Conservation (phyloP, 1,140 invertebrate species). For the Drosophila yakuba region DNA sequence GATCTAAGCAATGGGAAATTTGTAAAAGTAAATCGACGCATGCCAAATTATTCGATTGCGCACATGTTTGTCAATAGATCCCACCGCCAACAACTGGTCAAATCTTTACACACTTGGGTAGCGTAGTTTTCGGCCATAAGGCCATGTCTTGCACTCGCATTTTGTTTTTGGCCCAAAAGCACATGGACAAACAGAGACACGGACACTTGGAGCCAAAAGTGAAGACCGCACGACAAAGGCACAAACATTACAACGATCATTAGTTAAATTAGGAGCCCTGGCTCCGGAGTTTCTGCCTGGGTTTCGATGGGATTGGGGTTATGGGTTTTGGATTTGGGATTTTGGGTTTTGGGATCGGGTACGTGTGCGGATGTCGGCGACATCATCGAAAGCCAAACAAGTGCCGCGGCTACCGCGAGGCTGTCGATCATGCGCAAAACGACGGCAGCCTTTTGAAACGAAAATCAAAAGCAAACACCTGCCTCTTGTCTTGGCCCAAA, state of each 20-base stretch:
- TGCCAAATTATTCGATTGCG: slow-evolving; percentile 67
- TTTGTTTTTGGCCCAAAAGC: slow-evolving; percentile 59
- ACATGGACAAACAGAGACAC: slow-evolving; percentile 73
- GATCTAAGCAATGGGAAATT: slow-evolving; percentile 25
- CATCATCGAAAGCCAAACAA: slow-evolving; percentile 61
- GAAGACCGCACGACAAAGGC: slow-evolving; percentile 76
- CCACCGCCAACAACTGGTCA: slow-evolving; percentile 38
- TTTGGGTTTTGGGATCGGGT: slow-evolving; percentile 16
- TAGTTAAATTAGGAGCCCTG: slow-evolving; percentile 77
- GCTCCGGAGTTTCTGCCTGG: slow-evolving; percentile 3
- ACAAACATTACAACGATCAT: slow-evolving; percentile 82
- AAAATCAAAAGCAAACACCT: slow-evolving; percentile 72
- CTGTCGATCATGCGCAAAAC: slow-evolving; percentile 70
- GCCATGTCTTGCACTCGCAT: slow-evolving; percentile 13
- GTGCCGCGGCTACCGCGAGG: slow-evolving; percentile 69
- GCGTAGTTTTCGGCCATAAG: slow-evolving; percentile 38
- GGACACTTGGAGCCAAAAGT: slow-evolving; percentile 71
- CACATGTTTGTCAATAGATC: slow-evolving; percentile 62
- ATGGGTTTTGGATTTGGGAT: slow-evolving; percentile 19
- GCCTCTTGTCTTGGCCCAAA: slow-evolving; percentile 38
- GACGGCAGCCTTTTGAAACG: slow-evolving; percentile 73
- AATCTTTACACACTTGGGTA: slow-evolving; percentile 36
- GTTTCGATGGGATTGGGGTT: slow-evolving; percentile 19
- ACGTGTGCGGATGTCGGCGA: slow-evolving; percentile 30
- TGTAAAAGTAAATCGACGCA: slow-evolving; percentile 43